Base-by-base conservation (phyloP, 2,888 invertebrate genomes). In the Arge pagana region DNA sequence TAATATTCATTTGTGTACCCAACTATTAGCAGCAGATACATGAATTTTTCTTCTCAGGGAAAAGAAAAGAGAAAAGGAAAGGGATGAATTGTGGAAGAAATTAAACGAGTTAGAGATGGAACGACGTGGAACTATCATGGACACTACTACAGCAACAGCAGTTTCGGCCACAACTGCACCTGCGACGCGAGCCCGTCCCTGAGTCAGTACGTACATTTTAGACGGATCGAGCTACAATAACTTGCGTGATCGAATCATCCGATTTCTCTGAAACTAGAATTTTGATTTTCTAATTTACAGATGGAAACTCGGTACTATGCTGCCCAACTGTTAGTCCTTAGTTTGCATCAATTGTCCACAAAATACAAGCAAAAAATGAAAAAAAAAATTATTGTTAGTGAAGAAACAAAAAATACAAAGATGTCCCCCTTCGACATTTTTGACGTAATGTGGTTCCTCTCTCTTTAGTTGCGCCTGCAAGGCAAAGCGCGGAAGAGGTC, bases 41-140 rank as follows among this genome's bases (percentile, higher is more conserved):
- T 21, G 6, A 13, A 4, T 10, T 33, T 37, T 48, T 41, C 52
- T 50, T 77, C 77, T 4, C 72, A 94, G 95, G 83, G 93, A 96
- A 83, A 90, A 94, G 84, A 90, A 94, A 84, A 83, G 93, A 80
- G 93, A 96, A 84, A 87, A 96, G 83, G 93, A 98, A 84, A 83
- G 96, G 79, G 94, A 95, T 78, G 98, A 99, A 80, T 82, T 99
- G 78, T 99, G 99, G 99, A 93, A 93, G 82, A 90, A 87, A 81
- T 83, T 95, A 79, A 89, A 88, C 73, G 93, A 94, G 82, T 84
- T 95, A 81, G 93, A 94, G 84, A 82, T 91, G 53, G 70, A 70
- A 59, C 67, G 67, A 62, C 70, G 68, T 61, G 67, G 67, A 58
- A 63, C 67, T 60, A 59, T 65, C 59, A 66, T 67, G 60, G 64